Evolutionary conservation across 2,888 invertebrate species (phyloP).

Genomic region (Anarsia innoxiella): DNA sequence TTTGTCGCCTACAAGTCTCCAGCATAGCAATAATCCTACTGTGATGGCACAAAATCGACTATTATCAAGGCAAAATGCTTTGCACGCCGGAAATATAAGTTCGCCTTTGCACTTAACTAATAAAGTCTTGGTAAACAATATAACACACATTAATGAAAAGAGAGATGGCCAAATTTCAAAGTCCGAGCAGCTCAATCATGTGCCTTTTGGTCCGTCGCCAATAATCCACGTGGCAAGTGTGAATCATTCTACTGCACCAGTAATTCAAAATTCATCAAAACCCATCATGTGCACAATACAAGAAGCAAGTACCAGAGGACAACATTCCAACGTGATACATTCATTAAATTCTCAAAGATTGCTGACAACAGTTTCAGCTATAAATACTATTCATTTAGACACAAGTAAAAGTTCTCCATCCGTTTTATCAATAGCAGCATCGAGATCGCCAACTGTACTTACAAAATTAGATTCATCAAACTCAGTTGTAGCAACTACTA

Average conservation of each 20-base stretch:
- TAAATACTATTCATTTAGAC: slow-evolving; percentile 52
- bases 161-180: slow-evolving; percentile 46
- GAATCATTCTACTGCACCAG: slow-evolving; percentile 42
- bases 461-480: slow-evolving; percentile 47
- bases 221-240: slow-evolving; percentile 55
- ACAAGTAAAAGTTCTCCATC: slow-evolving; percentile 47
- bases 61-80: slow-evolving; percentile 59
- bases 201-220: slow-evolving; percentile 41
- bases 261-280: slow-evolving; percentile 52
- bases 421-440: slow-evolving; percentile 54
- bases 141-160: slow-evolving; percentile 41
- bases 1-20: slow-evolving; percentile 52
- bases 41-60: slow-evolving; percentile 65
- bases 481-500: slow-evolving; percentile 39
- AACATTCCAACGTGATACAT: slow-evolving; percentile 57
- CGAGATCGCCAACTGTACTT: slow-evolving; percentile 48
- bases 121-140: slow-evolving; percentile 54
- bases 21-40: slow-evolving; percentile 50
- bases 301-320: slow-evolving; percentile 42
- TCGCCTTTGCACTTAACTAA: slow-evolving; percentile 47
- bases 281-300: slow-evolving; percentile 44
- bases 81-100: slow-evolving; percentile 51
- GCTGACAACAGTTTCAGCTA: slow-evolving; percentile 43
- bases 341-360: slow-evolving; percentile 51
- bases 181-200: slow-evolving; percentile 44